These are phyloP conservation scores for Poecilia latipinna DNA, from an alignment of 2,113 vertebrate species.

Conservation along the genomic window DNA sequence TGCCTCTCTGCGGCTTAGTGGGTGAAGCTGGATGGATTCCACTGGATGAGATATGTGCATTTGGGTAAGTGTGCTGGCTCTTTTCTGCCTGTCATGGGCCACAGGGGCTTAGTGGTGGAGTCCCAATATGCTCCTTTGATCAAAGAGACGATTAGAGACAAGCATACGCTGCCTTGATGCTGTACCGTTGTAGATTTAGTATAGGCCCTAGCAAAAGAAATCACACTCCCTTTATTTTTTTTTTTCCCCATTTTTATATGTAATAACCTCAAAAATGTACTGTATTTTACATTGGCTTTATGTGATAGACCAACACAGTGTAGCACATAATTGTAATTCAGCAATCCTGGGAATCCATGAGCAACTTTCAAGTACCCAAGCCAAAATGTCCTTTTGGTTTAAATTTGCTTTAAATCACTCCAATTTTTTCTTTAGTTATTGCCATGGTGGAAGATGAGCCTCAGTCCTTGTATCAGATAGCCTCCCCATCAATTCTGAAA, in stretches of 20 bases:
- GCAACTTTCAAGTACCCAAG: not conserved
- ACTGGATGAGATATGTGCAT: slow-evolving; percentile 38
- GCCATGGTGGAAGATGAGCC: no score
- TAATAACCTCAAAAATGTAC: not conserved
- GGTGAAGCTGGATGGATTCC: slow-evolving; percentile 55
- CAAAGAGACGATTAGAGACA: slow-evolving; percentile 41
- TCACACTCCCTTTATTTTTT: not conserved
- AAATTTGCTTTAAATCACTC: not conserved
- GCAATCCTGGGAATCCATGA: not conserved
- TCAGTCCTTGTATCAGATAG: not conserved
- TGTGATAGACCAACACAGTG: not conserved
- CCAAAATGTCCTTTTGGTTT: no score
- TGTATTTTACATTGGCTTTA: not conserved
- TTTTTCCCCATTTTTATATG: not conserved
- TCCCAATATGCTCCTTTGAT: slow-evolving; percentile 55
- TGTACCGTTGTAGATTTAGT: not conserved
- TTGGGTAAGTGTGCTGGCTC: slow-evolving; percentile 30
- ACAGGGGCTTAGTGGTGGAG: slow-evolving; percentile 48
- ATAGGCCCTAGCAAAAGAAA: not conserved
- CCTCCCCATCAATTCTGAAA: not conserved
- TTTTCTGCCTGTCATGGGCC: slow-evolving; percentile 49
- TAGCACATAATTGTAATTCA: not conserved
- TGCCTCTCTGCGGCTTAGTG: slow-evolving; percentile 53
- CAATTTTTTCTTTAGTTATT: not conserved
- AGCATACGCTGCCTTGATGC: slow-evolving; percentile 16